Conservation (phyloP, 1,140 invertebrate species). For the Cydia splendana region DNA sequence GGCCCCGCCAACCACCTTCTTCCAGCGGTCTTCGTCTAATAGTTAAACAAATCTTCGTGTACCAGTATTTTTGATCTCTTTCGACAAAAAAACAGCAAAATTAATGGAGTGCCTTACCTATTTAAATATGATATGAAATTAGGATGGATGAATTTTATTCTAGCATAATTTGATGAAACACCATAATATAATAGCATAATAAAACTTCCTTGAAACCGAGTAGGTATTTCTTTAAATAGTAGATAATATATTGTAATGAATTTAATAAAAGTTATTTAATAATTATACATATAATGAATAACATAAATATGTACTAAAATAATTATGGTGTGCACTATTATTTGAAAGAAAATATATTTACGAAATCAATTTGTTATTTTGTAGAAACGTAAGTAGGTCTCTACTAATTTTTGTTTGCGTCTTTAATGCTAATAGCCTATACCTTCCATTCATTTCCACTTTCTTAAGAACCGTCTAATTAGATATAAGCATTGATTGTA, state of each 20-base stretch:
- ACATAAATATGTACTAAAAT: constrained; percentile 52
- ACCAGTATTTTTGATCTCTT: constrained; percentile 69
- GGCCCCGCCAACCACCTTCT: constrained; percentile 49
- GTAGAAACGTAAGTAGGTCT: constrained; percentile 35
- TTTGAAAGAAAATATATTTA: constrained; percentile 35
- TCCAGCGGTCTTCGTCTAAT: constrained; percentile 72
- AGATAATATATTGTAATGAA: constrained; percentile 66
- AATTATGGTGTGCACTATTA: constrained; percentile 57
- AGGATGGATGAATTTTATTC: constrained; percentile 76
- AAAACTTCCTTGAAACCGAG: constrained; percentile 68
- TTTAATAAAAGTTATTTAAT: constrained; percentile 69
- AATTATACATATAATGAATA: constrained; percentile 58
- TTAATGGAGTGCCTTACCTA: constrained; percentile 79
- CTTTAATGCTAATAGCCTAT: background rate
- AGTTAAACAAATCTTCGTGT: constrained; percentile 53
- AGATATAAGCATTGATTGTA: background rate
- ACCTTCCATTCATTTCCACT: background rate
- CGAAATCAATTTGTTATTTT: constrained; percentile 36
- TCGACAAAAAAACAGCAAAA: constrained; percentile 73
- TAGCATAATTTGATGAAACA: constrained; percentile 78
- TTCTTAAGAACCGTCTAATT: background rate
- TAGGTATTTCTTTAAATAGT: constrained; percentile 65
- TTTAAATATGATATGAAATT: constrained; percentile 76
- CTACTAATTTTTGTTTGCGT: constrained; percentile 12
- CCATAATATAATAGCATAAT: constrained; percentile 75